Conservation (phyloP, 2,888 invertebrate species). For the Andrena minutula region DNA sequence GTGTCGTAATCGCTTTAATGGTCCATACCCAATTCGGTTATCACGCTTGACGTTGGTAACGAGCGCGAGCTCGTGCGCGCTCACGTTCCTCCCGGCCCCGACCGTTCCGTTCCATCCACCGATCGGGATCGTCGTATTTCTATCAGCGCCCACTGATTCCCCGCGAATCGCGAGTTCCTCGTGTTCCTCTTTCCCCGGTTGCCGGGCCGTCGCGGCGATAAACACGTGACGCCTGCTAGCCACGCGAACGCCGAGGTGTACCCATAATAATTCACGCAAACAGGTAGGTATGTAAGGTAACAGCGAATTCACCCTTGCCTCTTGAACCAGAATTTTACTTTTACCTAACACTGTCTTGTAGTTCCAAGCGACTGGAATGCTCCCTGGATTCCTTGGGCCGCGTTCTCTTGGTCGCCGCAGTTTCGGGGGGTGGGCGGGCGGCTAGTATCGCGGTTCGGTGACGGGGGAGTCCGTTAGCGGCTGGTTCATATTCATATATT, state of each 20-base stretch:
- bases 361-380: too few species aligned
- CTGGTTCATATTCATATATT: conserved; percentile 72
- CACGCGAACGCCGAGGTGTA: too few species aligned
- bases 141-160: neutral
- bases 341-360: too few species aligned
- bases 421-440: neutral
- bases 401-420: neutral
- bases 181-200: neutral
- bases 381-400: too few species aligned
- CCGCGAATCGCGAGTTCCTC: neutral
- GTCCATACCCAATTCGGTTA: conserved; percentile 72
- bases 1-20: conserved; percentile 73
- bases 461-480: conserved; percentile 64
- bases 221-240: neutral
- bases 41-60: conserved; percentile 64
- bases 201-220: neutral
- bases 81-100: conserved; percentile 40
- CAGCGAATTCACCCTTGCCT: too few species aligned
- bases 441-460: neutral
- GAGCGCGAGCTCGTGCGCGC: conserved; percentile 41
- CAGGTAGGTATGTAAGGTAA: too few species aligned
- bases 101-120: conserved; percentile 37
- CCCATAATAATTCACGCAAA: too few species aligned
- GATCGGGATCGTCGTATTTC: conserved; percentile 29
- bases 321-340: too few species aligned